These are phyloP conservation scores for Microctenopoma lineatum DNA, from an alignment of 2,797 vertebrate species.

Conservation along the genomic window DNA sequence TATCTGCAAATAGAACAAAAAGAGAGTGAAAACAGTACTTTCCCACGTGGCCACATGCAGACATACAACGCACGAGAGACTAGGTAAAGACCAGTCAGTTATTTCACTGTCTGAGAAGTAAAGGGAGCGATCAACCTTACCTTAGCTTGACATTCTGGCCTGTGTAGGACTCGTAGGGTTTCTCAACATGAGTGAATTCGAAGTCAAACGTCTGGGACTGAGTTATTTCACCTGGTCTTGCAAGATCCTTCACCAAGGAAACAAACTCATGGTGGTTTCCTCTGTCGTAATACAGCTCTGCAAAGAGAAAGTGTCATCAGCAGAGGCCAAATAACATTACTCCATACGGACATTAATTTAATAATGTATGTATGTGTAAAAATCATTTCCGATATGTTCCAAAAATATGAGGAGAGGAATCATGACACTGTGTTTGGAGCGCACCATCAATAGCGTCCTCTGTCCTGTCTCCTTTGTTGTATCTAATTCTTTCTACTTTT, in stretches of 20 bases:
- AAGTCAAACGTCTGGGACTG: slow-evolving; percentile 98
- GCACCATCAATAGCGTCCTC: too few species aligned
- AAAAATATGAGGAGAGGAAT: too few species aligned
- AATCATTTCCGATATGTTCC: too few species aligned
- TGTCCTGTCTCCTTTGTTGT: too few species aligned
- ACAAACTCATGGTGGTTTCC: slow-evolving; percentile 99
- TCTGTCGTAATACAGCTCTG: slow-evolving; percentile 97
- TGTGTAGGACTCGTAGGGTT: slow-evolving; percentile 98
- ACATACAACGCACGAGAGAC: background rate
- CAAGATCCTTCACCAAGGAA: slow-evolving; percentile 97
- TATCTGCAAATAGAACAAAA: slow-evolving; percentile 83
- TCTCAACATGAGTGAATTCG: slow-evolving; percentile 98
- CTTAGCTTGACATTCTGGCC: slow-evolving; percentile 98
- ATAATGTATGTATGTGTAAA: too few species aligned
- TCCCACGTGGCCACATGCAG: background rate
- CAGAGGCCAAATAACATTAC: background rate
- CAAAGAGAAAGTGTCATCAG: background rate
- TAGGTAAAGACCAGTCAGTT: slow-evolving; percentile 36
- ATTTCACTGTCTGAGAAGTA: background rate
- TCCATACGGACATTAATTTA: background rate
- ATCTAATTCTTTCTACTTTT: too few species aligned
- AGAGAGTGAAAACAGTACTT: background rate
- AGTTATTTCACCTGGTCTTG: slow-evolving; percentile 94
- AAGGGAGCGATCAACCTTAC: slow-evolving; percentile 75
- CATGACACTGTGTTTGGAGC: too few species aligned